Conservation (phyloP, 2,113 vertebrate genomes). For the Prunella himalayana region DNA sequence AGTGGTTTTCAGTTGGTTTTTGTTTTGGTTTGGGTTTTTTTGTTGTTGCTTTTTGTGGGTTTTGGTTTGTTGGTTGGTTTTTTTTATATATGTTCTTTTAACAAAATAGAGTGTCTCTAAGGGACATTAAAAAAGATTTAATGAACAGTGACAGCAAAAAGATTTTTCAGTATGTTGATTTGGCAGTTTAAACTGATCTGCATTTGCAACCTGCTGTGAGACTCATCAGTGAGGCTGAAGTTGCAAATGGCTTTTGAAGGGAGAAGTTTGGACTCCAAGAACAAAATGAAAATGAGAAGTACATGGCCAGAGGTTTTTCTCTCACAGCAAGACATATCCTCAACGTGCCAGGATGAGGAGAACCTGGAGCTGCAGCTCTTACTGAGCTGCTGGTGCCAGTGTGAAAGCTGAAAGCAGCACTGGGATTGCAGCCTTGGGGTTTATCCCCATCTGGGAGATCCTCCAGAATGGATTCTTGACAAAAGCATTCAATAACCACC, state of each 20-base stretch:
- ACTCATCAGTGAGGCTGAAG: not conserved
- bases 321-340: not conserved
- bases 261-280: not conserved
- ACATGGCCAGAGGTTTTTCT: not conserved
- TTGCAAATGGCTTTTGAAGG: not conserved
- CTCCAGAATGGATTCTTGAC: not conserved
- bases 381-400: not conserved
- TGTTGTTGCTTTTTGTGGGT: not conserved
- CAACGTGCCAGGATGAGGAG: not conserved
- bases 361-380: not conserved
- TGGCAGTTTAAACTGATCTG: not conserved
- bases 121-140: not conserved
- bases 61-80: not conserved
- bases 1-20: not conserved
- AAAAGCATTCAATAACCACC: not conserved
- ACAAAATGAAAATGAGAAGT: not conserved
- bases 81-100: not conserved
- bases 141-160: not conserved
- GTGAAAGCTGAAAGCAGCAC: not conserved
- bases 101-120: not conserved
- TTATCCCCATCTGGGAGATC: not conserved
- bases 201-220: not conserved
- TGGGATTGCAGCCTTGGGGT: not conserved
- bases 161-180: not conserved
- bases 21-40: not conserved